phyloP scores from a whole-genome alignment of 2,113 vertebrate genomes.

The Pantherophis guttatus region DNA sequence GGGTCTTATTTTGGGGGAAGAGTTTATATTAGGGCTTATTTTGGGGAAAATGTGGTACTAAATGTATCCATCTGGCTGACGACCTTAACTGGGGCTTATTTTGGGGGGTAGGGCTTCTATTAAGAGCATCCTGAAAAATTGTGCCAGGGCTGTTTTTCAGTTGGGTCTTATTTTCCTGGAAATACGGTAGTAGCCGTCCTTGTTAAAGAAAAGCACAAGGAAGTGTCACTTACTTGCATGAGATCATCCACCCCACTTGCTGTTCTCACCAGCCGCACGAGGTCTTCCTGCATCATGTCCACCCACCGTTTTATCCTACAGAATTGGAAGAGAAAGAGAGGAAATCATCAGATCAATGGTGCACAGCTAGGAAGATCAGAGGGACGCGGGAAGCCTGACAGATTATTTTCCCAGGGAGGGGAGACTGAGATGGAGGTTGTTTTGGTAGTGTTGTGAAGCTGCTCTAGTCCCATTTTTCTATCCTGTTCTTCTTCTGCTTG shows the following conservation, averaged over 20 bases:
- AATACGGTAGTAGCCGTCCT: too few species aligned
- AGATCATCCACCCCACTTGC: conserved; percentile 86
- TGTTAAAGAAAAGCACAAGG: rapidly evolving
- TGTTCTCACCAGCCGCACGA: conserved; percentile 84
- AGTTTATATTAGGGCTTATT: too few species aligned
- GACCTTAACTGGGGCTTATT: too few species aligned
- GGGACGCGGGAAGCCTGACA: not conserved
- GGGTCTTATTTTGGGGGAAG: too few species aligned
- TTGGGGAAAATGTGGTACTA: too few species aligned
- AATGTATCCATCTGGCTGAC: too few species aligned
- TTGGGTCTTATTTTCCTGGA: too few species aligned
- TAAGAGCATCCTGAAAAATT: too few species aligned
- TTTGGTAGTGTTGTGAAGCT: conserved; percentile 1
- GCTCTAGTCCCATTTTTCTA: not conserved
- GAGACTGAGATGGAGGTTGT: conserved; percentile 10
- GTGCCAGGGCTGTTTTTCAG: too few species aligned
- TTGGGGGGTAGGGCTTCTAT: too few species aligned
- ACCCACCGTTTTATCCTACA: conserved; percentile 94
- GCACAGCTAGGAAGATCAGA: conserved; percentile 1
- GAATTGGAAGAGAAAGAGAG: conserved; percentile 47
- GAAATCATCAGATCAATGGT: conserved; percentile 42
- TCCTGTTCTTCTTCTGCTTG: not conserved
- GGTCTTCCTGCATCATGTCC: conserved; percentile 95
- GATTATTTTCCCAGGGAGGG: not conserved
- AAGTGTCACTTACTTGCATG: conserved; percentile 74